phyloP scores from a whole-genome alignment of 23 tunicate species.

The Phallusia fumigata region DNA sequence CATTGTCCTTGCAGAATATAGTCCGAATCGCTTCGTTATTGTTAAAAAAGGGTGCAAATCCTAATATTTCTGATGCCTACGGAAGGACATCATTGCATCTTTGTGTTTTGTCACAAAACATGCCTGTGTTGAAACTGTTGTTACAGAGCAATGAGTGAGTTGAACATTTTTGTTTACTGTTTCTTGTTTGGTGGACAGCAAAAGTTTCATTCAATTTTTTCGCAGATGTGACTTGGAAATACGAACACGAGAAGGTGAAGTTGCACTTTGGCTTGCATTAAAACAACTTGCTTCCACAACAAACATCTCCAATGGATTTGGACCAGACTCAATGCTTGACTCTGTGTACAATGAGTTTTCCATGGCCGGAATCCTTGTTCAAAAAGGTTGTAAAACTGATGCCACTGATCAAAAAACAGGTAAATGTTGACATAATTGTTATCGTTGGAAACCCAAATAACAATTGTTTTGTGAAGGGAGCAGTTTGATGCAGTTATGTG shows the following conservation, averaged over 20 bases:
- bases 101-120: constrained; percentile 31
- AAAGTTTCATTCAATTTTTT: background rate
- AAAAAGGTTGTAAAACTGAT: constrained; percentile 45
- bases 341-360: constrained; percentile 45
- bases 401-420: constrained; percentile 49
- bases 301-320: constrained; percentile 12
- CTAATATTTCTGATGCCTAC: constrained; percentile 33
- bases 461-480: constrained; percentile 12
- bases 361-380: constrained; percentile 47
- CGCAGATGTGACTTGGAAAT: constrained; percentile 51
- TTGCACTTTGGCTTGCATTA: constrained; percentile 51
- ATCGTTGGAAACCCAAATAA: background rate
- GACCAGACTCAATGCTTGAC: background rate
- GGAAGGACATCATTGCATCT: constrained; percentile 56
- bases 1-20: constrained; percentile 21
- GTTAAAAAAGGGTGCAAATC: constrained; percentile 58
- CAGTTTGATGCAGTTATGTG: constrained; percentile 47
- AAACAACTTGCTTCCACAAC: constrained; percentile 20
- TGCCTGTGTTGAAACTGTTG: constrained; percentile 56
- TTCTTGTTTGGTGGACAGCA: no score
- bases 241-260: constrained; percentile 51
- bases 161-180: no score
- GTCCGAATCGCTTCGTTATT: constrained; percentile 35
- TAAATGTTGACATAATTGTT: background rate
- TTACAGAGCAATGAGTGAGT: constrained; percentile 43